Conservation (phyloP, 2,888 invertebrate species). For the Acleris holmiana region DNA sequence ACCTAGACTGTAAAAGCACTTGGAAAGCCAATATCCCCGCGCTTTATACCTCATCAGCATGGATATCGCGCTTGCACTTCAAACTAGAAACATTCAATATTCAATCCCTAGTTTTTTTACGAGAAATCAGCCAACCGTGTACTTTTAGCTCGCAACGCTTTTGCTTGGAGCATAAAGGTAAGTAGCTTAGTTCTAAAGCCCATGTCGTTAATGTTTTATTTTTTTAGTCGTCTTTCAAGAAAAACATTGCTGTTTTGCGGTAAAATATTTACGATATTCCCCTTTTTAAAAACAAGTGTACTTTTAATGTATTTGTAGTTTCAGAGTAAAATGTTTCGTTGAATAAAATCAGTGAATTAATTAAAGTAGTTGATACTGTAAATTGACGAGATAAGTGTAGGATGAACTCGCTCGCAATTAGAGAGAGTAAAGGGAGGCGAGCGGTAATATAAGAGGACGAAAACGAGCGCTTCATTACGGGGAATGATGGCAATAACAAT, state of each 20-base stretch:
- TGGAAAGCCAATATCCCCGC: conserved; percentile 65
- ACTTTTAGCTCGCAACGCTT: conserved; percentile 30
- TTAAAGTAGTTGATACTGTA: conserved; percentile 61
- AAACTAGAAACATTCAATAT: conserved; percentile 63
- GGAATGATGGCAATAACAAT: conserved; percentile 81
- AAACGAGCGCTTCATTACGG: conserved; percentile 82
- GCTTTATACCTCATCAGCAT: conserved; percentile 68
- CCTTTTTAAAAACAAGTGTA: not conserved
- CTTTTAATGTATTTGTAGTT: conserved; percentile 9
- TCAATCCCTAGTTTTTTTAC: conserved; percentile 45
- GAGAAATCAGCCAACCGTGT: conserved; percentile 34
- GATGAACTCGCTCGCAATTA: conserved; percentile 70
- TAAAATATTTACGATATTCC: conserved; percentile 7
- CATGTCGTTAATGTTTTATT: conserved; percentile 36
- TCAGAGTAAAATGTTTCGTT: conserved; percentile 48
- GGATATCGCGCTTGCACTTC: conserved; percentile 61
- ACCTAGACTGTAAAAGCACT: conserved; percentile 59
- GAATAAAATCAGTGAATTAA: conserved; percentile 64
- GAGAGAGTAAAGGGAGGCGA: conserved; percentile 69
- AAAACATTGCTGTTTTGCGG: conserved; percentile 14
- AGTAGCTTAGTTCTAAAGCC: conserved; percentile 28
- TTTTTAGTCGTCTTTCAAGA: conserved; percentile 29
- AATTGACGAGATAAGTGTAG: conserved; percentile 66
- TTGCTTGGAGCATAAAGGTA: conserved; percentile 28
- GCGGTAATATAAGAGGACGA: conserved; percentile 77